A percentile compares a stretch with the other conserved stretches of the same genome.
Conservation (phyloP, 2,888 invertebrate genomes). For the Nezara viridula region DNA sequence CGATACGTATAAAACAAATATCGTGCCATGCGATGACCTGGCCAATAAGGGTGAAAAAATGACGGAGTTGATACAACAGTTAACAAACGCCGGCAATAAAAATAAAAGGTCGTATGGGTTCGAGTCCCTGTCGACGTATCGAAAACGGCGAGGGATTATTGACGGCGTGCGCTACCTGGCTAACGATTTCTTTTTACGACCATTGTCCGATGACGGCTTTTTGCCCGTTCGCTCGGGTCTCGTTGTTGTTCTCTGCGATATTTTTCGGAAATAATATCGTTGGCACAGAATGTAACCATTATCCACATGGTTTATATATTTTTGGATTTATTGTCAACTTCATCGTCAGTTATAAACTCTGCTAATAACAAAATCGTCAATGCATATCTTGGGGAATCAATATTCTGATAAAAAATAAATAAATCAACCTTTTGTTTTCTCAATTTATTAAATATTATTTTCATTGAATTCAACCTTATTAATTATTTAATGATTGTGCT, state of each 20-base stretch:
- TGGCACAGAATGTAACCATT: not conserved
- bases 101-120: not conserved
- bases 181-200: not conserved
- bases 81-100: not conserved
- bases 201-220: not conserved
- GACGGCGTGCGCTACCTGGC: slow-evolving; percentile 18
- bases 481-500: too few relatives aligned
- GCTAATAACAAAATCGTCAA: too few relatives aligned
- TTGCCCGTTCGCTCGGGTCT: not conserved
- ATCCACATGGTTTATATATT: not conserved
- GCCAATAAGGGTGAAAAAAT: not conserved
- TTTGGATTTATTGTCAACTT: not conserved
- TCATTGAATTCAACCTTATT: too few relatives aligned
- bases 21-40: not conserved
- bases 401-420: too few relatives aligned
- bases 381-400: too few relatives aligned
- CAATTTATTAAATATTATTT: too few relatives aligned
- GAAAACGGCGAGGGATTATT: not conserved
- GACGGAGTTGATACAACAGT: not conserved
- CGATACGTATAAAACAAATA: not conserved
- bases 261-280: not conserved
- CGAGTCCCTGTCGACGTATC: slow-evolving; percentile 8
- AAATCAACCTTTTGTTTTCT: too few relatives aligned
- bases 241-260: not conserved
- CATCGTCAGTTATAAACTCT: too few relatives aligned